Percentiles rank a stretch among this genome's conserved stretches.
These are phyloP conservation scores for Heliconius sara DNA, from an alignment of 2,888 invertebrate species.

Conservation along the genomic window DNA sequence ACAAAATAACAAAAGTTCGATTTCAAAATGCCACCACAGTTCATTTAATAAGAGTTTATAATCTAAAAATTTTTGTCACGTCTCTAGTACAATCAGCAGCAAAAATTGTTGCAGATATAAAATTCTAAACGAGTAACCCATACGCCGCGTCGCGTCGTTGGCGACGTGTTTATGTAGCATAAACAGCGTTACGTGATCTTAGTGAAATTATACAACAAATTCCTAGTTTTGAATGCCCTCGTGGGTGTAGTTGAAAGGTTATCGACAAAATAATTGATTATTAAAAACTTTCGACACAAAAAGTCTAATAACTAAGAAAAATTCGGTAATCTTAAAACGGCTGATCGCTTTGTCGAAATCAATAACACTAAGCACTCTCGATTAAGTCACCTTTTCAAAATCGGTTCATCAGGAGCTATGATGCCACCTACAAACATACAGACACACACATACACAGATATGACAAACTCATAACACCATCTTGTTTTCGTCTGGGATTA, in stretches of 20 bases:
- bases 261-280: neutral
- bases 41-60: constrained; percentile 15
- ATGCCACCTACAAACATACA: neutral
- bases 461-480: neutral
- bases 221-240: neutral
- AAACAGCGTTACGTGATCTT: constrained; percentile 9
- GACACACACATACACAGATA: neutral
- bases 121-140: constrained; percentile 28
- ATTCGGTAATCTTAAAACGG: neutral
- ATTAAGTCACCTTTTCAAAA: neutral
- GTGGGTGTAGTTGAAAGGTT: neutral
- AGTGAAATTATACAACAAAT: neutral
- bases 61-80: constrained; percentile 28
- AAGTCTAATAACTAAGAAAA: neutral
- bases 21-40: neutral
- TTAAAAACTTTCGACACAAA: neutral
- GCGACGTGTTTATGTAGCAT: constrained; percentile 7
- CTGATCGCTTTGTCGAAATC: neutral
- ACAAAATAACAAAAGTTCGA: neutral
- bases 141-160: constrained; percentile 12
- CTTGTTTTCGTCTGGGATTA: neutral
- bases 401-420: neutral
- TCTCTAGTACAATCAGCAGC: constrained; percentile 22
- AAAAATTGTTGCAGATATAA: constrained; percentile 32
- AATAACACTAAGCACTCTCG: neutral